Conservation (phyloP, 2,113 vertebrate species). For the Plecotus auritus region DNA sequence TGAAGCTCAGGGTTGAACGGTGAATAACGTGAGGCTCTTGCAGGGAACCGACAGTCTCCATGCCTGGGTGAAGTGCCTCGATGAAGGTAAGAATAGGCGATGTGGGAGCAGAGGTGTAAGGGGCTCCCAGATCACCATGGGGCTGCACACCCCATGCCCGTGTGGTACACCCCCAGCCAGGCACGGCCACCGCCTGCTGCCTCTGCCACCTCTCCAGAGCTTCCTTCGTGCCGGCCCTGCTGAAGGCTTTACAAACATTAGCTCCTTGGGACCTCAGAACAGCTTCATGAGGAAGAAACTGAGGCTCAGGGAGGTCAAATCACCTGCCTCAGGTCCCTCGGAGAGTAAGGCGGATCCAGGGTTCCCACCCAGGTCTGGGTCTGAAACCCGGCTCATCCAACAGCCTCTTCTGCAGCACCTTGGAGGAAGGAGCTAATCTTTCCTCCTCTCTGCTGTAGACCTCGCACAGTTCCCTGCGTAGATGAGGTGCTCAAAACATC, state of each 20-base stretch:
- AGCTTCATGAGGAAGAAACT: background rate
- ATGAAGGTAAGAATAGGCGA: rapidly evolving
- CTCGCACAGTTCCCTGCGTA: rapidly evolving
- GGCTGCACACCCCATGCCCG: rapidly evolving
- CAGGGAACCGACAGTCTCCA: background rate
- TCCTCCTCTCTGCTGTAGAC: background rate
- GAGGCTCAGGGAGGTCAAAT: background rate
- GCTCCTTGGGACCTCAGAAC: background rate
- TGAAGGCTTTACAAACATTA: rapidly evolving
- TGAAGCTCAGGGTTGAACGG: background rate
- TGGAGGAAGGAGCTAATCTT: background rate
- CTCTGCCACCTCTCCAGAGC: rapidly evolving
- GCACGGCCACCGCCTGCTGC: background rate
- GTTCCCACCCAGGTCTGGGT: too few species aligned
- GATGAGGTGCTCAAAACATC: background rate
- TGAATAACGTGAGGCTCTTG: too few species aligned
- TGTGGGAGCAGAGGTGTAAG: rapidly evolving
- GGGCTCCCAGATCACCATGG: rapidly evolving
- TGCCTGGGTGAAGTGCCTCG: rapidly evolving
- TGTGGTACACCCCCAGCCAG: rapidly evolving
- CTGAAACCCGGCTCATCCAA: rapidly evolving
- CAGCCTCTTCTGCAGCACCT: rapidly evolving
- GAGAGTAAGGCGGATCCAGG: background rate
- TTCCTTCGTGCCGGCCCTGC: rapidly evolving
- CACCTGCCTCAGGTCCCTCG: background rate